Evolutionary conservation across 2,113 vertebrate genomes (phyloP).

Genomic region (Lampris megalopsis): DNA sequence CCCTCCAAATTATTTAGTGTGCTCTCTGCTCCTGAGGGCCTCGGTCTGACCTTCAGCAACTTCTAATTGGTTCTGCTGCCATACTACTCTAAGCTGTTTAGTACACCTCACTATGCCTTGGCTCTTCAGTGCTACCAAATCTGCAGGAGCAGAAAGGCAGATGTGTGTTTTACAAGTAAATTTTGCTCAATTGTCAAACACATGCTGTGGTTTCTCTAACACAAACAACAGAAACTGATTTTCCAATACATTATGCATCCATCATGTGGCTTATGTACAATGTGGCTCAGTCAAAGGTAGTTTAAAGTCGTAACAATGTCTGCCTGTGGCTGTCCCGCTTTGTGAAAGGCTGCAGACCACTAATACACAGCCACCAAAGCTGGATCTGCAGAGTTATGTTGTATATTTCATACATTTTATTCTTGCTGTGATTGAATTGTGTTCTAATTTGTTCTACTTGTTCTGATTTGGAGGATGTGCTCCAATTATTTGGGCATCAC

Average conservation of each 20-base stretch:
- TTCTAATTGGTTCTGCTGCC: slow-evolving; percentile 78
- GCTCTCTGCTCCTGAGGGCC: slow-evolving; percentile 76
- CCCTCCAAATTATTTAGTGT: slow-evolving; percentile 88
- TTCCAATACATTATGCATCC: too few species aligned
- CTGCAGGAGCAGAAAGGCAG: slow-evolving; percentile 3
- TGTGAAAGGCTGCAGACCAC: too few species aligned
- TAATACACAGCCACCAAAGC: too few species aligned
- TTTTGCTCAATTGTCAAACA: slow-evolving; percentile 6
- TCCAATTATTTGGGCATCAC: too few species aligned
- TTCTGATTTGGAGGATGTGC: too few species aligned
- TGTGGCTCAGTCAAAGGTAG: too few species aligned
- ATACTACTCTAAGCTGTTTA: slow-evolving; percentile 47
- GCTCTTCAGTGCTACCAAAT: slow-evolving; percentile 48
- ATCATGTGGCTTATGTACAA: too few species aligned
- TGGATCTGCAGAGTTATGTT: too few species aligned
- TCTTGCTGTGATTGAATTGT: not conserved
- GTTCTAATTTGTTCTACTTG: too few species aligned
- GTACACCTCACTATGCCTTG: slow-evolving; percentile 25
- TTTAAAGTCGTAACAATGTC: too few species aligned
- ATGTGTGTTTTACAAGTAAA: slow-evolving; percentile 11
- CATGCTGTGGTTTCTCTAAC: too few species aligned
- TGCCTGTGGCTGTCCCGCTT: too few species aligned
- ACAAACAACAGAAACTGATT: not conserved
- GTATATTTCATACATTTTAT: not conserved
- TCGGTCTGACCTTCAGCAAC: slow-evolving; percentile 82